Percentiles rank a stretch among this genome's conserved stretches.
Conservation (phyloP, 2,113 vertebrate genomes). For the Corvus cornix region DNA sequence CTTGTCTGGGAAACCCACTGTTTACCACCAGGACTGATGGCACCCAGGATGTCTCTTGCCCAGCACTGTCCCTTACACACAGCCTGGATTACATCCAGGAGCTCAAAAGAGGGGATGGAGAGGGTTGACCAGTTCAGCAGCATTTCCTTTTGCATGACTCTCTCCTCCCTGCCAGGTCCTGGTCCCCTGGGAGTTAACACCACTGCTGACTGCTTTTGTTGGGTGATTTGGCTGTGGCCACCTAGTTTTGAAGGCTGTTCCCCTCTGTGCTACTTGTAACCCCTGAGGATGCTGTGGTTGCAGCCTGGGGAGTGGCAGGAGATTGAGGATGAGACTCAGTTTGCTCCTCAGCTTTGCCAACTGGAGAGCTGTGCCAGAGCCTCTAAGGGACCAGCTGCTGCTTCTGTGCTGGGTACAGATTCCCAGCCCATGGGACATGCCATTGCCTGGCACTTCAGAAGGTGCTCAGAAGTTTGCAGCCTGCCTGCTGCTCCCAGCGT, state of each 20-base stretch:
- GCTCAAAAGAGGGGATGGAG: background rate
- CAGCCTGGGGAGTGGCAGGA: background rate
- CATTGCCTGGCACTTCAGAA: background rate
- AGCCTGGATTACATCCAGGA: background rate
- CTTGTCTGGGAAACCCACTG: background rate
- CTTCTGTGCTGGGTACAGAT: background rate
- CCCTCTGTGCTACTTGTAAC: background rate
- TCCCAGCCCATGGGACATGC: background rate
- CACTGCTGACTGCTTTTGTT: background rate
- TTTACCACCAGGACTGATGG: background rate
- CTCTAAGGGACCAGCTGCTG: fast-evolving
- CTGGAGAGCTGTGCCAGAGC: background rate
- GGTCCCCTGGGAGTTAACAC: background rate
- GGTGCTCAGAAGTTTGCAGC: background rate
- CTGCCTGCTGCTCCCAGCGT: fast-evolving
- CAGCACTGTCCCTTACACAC: background rate
- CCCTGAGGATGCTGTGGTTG: background rate
- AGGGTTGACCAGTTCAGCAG: background rate
- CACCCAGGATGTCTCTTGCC: background rate
- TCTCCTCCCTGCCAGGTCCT: background rate
- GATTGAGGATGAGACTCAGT: background rate
- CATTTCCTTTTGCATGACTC: background rate
- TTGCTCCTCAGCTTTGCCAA: background rate
- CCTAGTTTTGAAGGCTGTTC: background rate
- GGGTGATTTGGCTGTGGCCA: background rate